Conservation (phyloP, 1,140 invertebrate genomes). For the Tetragnatha versicolor region DNA sequence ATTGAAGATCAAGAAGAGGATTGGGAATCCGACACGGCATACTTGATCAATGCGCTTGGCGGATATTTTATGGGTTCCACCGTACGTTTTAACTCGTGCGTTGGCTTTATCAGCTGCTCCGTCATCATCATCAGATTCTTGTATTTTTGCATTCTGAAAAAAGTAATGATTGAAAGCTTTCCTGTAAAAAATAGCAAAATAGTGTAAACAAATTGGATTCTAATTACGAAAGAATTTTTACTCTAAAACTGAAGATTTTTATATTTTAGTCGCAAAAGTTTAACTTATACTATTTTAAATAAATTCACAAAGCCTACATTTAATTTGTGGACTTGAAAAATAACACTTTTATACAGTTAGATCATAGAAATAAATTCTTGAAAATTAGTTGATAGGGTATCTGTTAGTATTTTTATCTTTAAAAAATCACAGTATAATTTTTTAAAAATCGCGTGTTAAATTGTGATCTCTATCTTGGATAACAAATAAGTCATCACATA, state of each 20-base stretch:
- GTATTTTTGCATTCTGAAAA: conserved; percentile 18
- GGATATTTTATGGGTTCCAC: conserved; percentile 53
- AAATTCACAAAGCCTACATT: no score
- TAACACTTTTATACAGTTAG: no score
- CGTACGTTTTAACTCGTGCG: conserved; percentile 15
- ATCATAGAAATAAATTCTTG: no score
- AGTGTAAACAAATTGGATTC: not conserved
- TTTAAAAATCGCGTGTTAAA: no score
- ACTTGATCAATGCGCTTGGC: conserved; percentile 66
- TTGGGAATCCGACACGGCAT: conserved; percentile 66
- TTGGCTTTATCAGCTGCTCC: not conserved
- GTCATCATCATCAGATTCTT: conserved; percentile 48
- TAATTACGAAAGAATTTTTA: no score
- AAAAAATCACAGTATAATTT: no score
- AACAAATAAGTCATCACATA: no score
- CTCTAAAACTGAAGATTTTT: no score
- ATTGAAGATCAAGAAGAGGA: conserved; percentile 67
- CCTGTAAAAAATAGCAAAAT: not conserved
- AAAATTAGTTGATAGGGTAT: no score
- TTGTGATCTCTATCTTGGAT: no score
- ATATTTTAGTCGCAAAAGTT: not conserved
- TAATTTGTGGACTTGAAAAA: no score
- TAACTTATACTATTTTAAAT: not conserved
- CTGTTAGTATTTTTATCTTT: no score
- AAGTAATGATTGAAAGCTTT: not conserved